Conservation (phyloP, 2,113 vertebrate species). For the Meriones unguiculatus region DNA sequence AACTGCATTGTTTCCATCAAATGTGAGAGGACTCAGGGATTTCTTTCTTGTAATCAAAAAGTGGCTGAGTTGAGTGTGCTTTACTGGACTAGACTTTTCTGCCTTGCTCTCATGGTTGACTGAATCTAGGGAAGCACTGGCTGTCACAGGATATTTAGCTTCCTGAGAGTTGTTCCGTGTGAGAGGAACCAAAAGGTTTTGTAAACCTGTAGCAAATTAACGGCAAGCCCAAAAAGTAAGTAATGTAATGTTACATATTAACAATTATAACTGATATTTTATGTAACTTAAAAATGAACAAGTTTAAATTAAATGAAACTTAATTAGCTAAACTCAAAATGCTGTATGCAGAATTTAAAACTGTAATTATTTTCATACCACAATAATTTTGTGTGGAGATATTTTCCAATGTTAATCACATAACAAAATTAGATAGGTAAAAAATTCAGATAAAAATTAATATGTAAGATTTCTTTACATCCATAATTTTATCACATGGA, state of each 20-base stretch:
- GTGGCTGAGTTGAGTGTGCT: not conserved
- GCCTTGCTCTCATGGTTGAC: not conserved
- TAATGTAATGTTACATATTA: not conserved
- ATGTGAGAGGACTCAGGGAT: not conserved
- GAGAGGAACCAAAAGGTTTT: not conserved
- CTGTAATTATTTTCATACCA: slow-evolving; percentile 44
- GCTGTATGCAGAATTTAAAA: not conserved
- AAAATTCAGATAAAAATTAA: not conserved
- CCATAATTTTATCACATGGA: not conserved
- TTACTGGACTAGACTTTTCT: not conserved
- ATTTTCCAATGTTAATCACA: not conserved
- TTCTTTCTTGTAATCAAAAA: not conserved
- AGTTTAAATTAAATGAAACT: not conserved
- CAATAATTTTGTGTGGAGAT: not conserved
- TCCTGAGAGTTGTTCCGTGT: not conserved
- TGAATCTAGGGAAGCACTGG: not conserved
- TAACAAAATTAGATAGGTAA: not conserved
- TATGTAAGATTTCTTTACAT: not conserved
- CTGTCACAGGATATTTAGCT: not conserved
- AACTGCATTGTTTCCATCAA: not conserved
- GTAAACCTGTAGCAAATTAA: not conserved
- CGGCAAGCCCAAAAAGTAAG: not conserved
- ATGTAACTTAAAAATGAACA: slow-evolving; percentile 4
- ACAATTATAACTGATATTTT: not conserved
- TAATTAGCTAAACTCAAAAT: not conserved